Evolutionary conservation across 2,888 invertebrate genomes (phyloP).

Genomic region (Polydrusus pterygomalis): DNA sequence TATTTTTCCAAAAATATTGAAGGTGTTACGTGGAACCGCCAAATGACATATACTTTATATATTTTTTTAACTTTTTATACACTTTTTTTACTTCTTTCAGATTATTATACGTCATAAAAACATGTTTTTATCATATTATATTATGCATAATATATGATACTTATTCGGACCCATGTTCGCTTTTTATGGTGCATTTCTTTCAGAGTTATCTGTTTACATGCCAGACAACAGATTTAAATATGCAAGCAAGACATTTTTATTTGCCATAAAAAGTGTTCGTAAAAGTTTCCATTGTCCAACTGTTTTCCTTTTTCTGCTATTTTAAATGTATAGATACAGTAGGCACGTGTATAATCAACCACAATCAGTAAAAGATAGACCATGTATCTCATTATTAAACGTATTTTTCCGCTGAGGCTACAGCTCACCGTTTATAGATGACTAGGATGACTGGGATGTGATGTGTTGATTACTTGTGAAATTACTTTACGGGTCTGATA

Average conservation of each 20-base stretch:
- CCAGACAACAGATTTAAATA: slow-evolving; percentile 34
- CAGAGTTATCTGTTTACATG: slow-evolving; percentile 11
- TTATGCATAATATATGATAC: slow-evolving; percentile 33
- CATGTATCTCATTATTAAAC: too few species aligned
- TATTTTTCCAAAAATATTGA: too few species aligned
- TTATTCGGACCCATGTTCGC: slow-evolving; percentile 7
- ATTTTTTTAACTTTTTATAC: not conserved
- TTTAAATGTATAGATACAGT: slow-evolving; percentile 25
- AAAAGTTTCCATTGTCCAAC: slow-evolving; percentile 25
- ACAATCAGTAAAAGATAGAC: too few species aligned
- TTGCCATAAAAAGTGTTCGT: slow-evolving; percentile 27
- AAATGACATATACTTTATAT: too few species aligned
- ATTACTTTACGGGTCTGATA: too few species aligned
- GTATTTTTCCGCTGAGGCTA: too few species aligned
- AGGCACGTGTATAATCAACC: not conserved
- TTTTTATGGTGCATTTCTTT: slow-evolving; percentile 24
- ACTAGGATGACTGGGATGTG: too few species aligned
- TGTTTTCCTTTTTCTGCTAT: slow-evolving; percentile 30
- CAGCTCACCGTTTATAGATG: too few species aligned
- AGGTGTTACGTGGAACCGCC: too few species aligned
- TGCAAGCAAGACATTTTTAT: slow-evolving; percentile 31
- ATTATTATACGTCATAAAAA: not conserved
- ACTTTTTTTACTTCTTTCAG: too few species aligned
- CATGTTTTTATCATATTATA: slow-evolving; percentile 15
- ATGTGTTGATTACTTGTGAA: too few species aligned